These are phyloP conservation scores for Torymus texanus DNA, from an alignment of 2,888 invertebrate species.

Conservation along the genomic window DNA sequence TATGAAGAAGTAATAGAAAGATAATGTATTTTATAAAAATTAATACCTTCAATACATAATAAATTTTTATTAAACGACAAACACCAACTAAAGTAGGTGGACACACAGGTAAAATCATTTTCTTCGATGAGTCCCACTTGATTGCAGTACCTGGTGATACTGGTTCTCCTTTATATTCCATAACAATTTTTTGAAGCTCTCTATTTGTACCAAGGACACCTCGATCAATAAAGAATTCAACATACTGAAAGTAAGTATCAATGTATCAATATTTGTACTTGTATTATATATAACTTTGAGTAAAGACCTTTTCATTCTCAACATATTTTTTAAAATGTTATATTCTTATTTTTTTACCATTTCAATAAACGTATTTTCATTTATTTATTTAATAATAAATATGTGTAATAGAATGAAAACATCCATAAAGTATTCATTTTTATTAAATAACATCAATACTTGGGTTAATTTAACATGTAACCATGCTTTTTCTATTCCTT, in stretches of 20 bases:
- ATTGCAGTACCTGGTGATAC: constrained; percentile 79
- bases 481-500: constrained; percentile 79
- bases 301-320: background rate
- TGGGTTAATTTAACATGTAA: constrained; percentile 79
- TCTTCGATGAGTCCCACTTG: constrained; percentile 82
- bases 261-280: background rate
- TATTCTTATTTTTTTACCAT: constrained; percentile 8
- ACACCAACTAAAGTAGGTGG: constrained; percentile 85
- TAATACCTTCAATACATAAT: constrained; percentile 83
- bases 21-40: background rate
- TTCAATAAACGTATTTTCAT: background rate
- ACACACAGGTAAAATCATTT: constrained; percentile 83
- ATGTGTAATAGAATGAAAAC: background rate
- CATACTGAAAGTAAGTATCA: constrained; percentile 77
- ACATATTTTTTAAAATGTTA: constrained; percentile 2
- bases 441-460: constrained; percentile 60
- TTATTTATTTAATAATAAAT: constrained; percentile 1
- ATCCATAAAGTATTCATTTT: background rate
- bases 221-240: constrained; percentile 86
- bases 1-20: background rate
- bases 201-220: constrained; percentile 85
- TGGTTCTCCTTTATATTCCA: constrained; percentile 83
- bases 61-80: constrained; percentile 83
- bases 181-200: constrained; percentile 81
- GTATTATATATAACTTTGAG: background rate